Base-by-base conservation (phyloP, 37 sponge, comb jelly and placozoan species). In the Halichondria panicea region DNA sequence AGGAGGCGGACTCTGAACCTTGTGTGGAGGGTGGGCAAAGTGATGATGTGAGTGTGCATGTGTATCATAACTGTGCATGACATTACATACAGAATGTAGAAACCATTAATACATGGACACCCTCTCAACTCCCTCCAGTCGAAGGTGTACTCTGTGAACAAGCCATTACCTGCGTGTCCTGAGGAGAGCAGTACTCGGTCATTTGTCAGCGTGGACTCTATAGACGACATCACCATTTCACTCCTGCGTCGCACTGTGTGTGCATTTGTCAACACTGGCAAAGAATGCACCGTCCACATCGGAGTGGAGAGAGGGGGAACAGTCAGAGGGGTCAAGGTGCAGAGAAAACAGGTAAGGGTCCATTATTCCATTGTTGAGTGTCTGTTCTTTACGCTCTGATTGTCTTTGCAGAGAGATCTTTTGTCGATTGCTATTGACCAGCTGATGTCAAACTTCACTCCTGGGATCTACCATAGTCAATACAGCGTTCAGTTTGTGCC, bases 211-310 rank as follows among this genome's bases (percentile, higher is more conserved):
- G 52, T 48, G 11, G 52, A 48, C 34, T 33, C 46, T 21, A 30
- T 70, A 9, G 18, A 32, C 4, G 5, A 15, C 1, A 15, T 70
- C 2, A 2, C 53, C 18, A 70, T 4, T 3, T 9, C 53, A 42
- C 18, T 1, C 2, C 3, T 70, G 35, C 46, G 8, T 7, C 33
- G 66, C 11, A 36, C 31, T 40, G 43, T 78, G 0, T 78, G 78
- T 55, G 56, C 67, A 4, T 24, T 78, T 56, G 55, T 68, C 33
- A 78, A 78, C 44, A 34, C 68, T 24, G 68, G 68, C 27, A 36
- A 67, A 24, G 32, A 21, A 32, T 45, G 42, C 0, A 52, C 42
- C 2, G 28, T 78, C 25, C 39, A 57, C 37, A 37, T 78, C 22
- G 78, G 78, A 25, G 68, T 78, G 57, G 11, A 33, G 37, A 34